Base-by-base conservation (phyloP, 2,888 invertebrate species). In the Antheraea assamensis region DNA sequence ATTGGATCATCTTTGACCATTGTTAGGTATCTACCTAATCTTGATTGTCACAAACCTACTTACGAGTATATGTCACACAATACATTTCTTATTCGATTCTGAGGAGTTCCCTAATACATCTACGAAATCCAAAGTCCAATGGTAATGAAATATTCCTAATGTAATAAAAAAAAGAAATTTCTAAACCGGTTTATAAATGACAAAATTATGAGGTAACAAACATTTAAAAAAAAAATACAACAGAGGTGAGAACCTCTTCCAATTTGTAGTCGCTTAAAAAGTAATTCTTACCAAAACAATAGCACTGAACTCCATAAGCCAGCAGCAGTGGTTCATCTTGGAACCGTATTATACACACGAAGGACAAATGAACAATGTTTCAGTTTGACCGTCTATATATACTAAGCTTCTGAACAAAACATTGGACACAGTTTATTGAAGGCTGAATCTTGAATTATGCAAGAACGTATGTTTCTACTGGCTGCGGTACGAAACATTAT, bases 401-500 rank as follows among this genome's bases (percentile, higher is more conserved):
- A 68, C 13, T 8, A 35, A 35, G n/a, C 35, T 68, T 8, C 21
- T 31, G 8, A 68, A 68, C 68, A 68, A 68, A 35, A 35, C 68
- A 68, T 68, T 68, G 13, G 68, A 35, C 68, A 68, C 68, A 68
- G 68, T 68, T 13, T 68, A 31, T 35, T 19, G 35, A 68, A 66
- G 30, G 31, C 15, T 31, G 31, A 68, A 35, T 68, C 4, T 66
- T 31, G 3, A 35, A 35, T 68, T 68, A 21, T 35, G 35, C 35
- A 68, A 35, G 68, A 35, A 68, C 35, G 10, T 35, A n/a, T n/a
- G 68, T 35, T n/a, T 35, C 19, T 35, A 68, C 1, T 35, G 21
- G 35, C 31, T 24, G 19, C 21, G 19, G 66, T 31, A 19, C 21
- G 31, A 30, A 31, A 30, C 31, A 31, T 35, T 68, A 35, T 68